Evolutionary conservation across 2,797 vertebrate species (phyloP), one percentile per base, ranked within the genome.

Genomic region (Dipus sagitta): DNA sequence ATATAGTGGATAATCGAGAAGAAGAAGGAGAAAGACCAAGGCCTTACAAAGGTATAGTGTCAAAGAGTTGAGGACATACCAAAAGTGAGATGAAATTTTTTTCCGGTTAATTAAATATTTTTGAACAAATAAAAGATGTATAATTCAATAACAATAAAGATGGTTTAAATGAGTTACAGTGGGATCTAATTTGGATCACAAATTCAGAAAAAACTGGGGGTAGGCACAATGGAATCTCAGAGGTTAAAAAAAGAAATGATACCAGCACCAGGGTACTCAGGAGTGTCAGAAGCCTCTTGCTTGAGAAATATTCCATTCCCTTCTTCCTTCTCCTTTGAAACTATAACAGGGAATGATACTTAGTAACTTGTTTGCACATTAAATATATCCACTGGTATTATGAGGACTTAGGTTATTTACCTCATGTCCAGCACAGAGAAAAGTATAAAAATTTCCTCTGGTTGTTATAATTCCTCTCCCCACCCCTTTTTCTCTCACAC

Each of bases 251-350:
- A 34, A 24, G 9, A 21, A 70, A 30, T 9, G 47, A 47, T 47
- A 47, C 47, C 6, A 4, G 4, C 62, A 9, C 10, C 3, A 4
- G 28, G 4, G 6, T 4, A n/a, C 13, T 82, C 11, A 64, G n/a
- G 0, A 5, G 21, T 21, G 11, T 47, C 2, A 38, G 18, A 0
- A 4, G 28, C 7, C 15, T 28, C 77, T 26, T 72, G 26, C 6
- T 23, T 90, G 11, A 32, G 62, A 30, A 86, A 8, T 6, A 15
- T 1, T 42, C 1, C 34, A 15, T 9, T 47, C 0, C 13, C 24
- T 23, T 60, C 26, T 89, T 62, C 12, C 26, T 52, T 64, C 11
- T 91, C 47, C 3, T 5, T 0, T 14, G 34, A 65, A 77, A 8
- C 4, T 10, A 28, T 18, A 2, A 87, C 75, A 47, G 4, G 82